Evolutionary conservation across 2,797 vertebrate genomes (phyloP), one percentile per base, ranked within the genome.

Genomic region (Hipposideros larvatus): DNA sequence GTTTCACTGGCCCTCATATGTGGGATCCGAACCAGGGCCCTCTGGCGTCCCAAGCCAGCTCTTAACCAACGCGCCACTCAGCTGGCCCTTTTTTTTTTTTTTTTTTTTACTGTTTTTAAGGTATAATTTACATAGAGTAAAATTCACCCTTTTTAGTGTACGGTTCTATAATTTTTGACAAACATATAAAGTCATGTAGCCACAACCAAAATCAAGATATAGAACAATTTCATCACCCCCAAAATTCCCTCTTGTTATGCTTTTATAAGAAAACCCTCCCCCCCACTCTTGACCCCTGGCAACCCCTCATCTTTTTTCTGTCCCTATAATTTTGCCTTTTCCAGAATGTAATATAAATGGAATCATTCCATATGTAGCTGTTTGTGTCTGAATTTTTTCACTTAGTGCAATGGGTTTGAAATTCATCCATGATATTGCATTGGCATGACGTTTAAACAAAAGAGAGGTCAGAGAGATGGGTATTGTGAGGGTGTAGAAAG

Each of bases 381-480:
- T 95, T 93, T 79, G 73, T 87, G 78, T 92, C 84, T 92, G 93
- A 94, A 73, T 90, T 95, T 90, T 90, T 96, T 96, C 19, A 87
- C 37, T 85, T 94, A 80, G 82, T 28, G 87, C 95, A 96, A 57
- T 85, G 61, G 43, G 21, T 84, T 96, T 95, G 85, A 93, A 55
- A 90, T 73, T 92, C 31, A 63, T 65, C 66, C 34, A 43, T 94
- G 75, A 90, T 95, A 84, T 8, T 92, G 66, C 1, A 0, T 91
- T 94, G 91, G 53, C 78, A 78, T 86, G 73, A 31, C 51, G 88
- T 86, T 94, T 97, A 97, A 95, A 94, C 66, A 90, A 91, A 96
- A 95, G 70, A 91, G 37, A 87, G 48, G 55, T 94, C 75, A 85
- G 73, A 96, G 65, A 90, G 51, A 70, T 88, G 53, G 87, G 78